phyloP scores from a whole-genome alignment of 2,113 vertebrate species.

The Alectura lathami region DNA sequence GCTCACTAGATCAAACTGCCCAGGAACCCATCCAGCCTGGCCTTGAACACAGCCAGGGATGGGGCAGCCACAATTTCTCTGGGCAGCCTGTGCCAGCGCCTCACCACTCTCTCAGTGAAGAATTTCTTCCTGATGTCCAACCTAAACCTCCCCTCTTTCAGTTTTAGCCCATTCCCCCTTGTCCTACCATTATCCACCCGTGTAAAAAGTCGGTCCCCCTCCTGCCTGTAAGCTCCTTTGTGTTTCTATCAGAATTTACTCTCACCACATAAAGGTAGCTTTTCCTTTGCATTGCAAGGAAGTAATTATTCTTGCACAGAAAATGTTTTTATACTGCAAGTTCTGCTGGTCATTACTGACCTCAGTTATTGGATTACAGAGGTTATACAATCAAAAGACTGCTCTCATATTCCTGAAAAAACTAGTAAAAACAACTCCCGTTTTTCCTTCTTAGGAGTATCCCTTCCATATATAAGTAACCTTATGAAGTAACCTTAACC shows the following conservation, averaged over 20 bases:
- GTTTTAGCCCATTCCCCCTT: too few relatives aligned
- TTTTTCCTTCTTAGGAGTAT: background rate
- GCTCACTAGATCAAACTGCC: too few relatives aligned
- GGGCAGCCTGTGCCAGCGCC: too few relatives aligned
- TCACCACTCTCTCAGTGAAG: too few relatives aligned
- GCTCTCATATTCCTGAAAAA: background rate
- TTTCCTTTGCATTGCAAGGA: conserved; percentile 16
- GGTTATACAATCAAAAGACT: background rate
- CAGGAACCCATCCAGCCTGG: too few relatives aligned
- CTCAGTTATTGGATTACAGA: background rate
- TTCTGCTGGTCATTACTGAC: background rate
- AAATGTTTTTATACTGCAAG: background rate
- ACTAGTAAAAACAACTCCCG: background rate
- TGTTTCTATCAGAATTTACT: background rate
- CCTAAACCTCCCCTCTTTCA: too few relatives aligned
- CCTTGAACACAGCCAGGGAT: too few relatives aligned
- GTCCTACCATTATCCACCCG: too few relatives aligned
- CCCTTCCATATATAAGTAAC: background rate
- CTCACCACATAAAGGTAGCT: background rate
- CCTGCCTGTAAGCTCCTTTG: too few relatives aligned
- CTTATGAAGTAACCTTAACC: background rate
- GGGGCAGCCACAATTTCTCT: too few relatives aligned
- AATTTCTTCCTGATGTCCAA: too few relatives aligned
- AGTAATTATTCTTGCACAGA: background rate
- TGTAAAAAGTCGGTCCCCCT: too few relatives aligned